These are phyloP conservation scores for Bombylius discolor DNA, from an alignment of 2,888 invertebrate genomes.

Conservation along the genomic window DNA sequence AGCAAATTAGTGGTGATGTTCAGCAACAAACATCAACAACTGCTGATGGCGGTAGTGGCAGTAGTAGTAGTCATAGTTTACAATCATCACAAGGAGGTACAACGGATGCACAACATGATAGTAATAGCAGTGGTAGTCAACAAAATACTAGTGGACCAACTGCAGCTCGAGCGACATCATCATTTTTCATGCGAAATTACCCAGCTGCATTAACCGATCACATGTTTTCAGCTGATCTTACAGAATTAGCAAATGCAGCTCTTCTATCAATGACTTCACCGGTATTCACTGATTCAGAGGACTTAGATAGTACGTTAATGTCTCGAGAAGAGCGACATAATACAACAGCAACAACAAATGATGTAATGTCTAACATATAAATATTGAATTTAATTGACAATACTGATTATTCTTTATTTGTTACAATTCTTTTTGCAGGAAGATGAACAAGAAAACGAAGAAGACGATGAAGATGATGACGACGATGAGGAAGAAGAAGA, in stretches of 20 bases:
- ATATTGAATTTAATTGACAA: constrained; percentile 7
- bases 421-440: background rate
- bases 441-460: constrained; percentile 4
- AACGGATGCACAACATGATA: too few relatives aligned
- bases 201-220: too few relatives aligned
- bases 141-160: background rate
- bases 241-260: background rate
- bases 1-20: too few relatives aligned
- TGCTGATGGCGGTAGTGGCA: too few relatives aligned
- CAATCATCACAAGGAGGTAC: too few relatives aligned
- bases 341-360: background rate
- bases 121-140: background rate
- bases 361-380: constrained; percentile 4
- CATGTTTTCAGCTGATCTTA: background rate
- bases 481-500: constrained; percentile 9
- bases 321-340: background rate
- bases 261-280: background rate
- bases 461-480: constrained; percentile 9
- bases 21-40: too few relatives aligned
- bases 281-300: background rate
- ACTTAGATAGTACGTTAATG: background rate
- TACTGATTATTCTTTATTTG: constrained; percentile 1
- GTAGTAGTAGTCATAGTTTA: too few relatives aligned
- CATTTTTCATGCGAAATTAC: too few relatives aligned
- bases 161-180: too few relatives aligned